These are phyloP conservation scores for Notocelia uddmanniana DNA, from an alignment of 2,888 invertebrate species.

Conservation along the genomic window DNA sequence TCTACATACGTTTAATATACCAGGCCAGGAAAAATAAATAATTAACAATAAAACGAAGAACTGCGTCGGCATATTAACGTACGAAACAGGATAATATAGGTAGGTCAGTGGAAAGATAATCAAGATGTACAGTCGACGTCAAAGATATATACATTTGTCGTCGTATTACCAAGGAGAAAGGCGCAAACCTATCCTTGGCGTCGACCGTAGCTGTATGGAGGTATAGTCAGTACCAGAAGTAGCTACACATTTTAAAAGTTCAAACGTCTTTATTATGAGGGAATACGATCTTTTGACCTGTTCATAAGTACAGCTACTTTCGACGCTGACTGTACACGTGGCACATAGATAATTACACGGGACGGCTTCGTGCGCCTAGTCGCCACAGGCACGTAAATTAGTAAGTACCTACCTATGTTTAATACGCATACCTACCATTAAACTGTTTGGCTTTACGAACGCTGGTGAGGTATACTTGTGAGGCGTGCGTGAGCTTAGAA, in stretches of 20 bases:
- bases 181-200: too few relatives aligned
- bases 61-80: neutral
- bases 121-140: constrained; percentile 11
- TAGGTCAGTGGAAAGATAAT: constrained; percentile 28
- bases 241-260: too few relatives aligned
- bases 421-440: neutral
- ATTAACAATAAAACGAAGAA: constrained; percentile 1
- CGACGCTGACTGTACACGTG: too few relatives aligned
- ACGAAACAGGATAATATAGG: constrained; percentile 31
- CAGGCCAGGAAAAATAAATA: neutral
- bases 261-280: too few relatives aligned
- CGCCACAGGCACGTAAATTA: constrained; percentile 30
- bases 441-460: neutral
- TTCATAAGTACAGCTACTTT: too few relatives aligned
- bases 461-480: neutral
- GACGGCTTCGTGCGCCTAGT: neutral
- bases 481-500: neutral
- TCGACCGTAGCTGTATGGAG: too few relatives aligned
- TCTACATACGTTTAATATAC: neutral
- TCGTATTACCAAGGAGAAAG: too few relatives aligned
- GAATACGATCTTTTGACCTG: too few relatives aligned
- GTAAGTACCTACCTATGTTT: constrained; percentile 1
- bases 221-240: too few relatives aligned
- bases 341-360: constrained; percentile 19
- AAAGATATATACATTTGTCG: too few relatives aligned